A percentile compares a stretch with the other conserved stretches of the same genome.
phyloP scores from a whole-genome alignment of 2,113 vertebrate genomes.

The Potamarius usumacintae region DNA sequence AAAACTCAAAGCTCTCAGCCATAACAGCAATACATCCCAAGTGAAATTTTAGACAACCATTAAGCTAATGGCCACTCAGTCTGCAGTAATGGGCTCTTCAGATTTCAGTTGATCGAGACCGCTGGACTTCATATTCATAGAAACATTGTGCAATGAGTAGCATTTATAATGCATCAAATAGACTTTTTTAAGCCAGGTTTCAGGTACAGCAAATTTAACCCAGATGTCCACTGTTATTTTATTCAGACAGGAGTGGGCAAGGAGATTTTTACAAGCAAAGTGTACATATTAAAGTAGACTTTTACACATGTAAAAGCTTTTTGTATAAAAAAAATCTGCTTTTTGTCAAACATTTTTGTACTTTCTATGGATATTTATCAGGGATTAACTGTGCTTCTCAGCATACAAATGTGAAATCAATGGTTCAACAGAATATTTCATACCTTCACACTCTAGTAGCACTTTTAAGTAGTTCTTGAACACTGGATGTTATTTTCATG shows the following conservation, averaged over 20 bases:
- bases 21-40: conserved; percentile 73
- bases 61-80: conserved; percentile 77
- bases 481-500: background rate
- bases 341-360: background rate
- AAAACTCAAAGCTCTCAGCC: conserved; percentile 72
- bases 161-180: conserved; percentile 66
- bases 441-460: background rate
- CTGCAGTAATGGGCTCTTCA: conserved; percentile 49
- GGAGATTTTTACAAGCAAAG: conserved; percentile 22
- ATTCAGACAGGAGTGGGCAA: conserved; percentile 25
- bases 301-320: background rate
- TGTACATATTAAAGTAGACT: background rate
- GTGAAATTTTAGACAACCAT: conserved; percentile 78
- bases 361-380: background rate
- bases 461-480: background rate
- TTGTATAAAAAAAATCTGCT: conserved; percentile 1
- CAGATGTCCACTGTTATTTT: conserved; percentile 61
- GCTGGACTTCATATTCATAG: conserved; percentile 63
- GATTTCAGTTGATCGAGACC: conserved; percentile 51
- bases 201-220: conserved; percentile 64
- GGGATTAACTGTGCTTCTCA: background rate
- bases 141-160: conserved; percentile 68
- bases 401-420: background rate
- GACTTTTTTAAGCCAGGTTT: conserved; percentile 62
- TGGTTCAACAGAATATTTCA: background rate